Conservation (phyloP, 1,140 invertebrate genomes). For the Aphelinus certus region DNA sequence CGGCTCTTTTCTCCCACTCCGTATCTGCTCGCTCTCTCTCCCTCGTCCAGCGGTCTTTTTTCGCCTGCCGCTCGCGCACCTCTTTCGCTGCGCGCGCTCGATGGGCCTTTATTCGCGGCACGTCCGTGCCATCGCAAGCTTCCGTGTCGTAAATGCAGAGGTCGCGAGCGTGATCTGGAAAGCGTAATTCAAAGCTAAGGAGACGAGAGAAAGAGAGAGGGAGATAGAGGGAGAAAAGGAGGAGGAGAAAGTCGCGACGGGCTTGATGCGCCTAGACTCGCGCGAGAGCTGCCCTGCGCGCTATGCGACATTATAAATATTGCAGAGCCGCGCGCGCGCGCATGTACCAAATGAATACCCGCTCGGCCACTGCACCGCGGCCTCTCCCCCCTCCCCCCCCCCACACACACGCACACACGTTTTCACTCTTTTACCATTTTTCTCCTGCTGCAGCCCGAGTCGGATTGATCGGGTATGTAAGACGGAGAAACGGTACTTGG, state of each 20-base stretch:
- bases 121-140: slow-evolving; percentile 35
- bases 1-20: not conserved
- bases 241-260: not conserved
- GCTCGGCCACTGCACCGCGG: too few species aligned
- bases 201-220: slow-evolving; percentile 2
- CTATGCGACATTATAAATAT: slow-evolving; percentile 33
- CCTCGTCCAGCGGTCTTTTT: not conserved
- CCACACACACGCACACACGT: too few species aligned
- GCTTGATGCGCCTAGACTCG: too few species aligned
- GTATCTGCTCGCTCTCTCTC: not conserved
- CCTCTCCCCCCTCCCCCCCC: too few species aligned
- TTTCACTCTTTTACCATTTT: too few species aligned
- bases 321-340: not conserved
- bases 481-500: too few species aligned
- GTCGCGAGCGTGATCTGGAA: slow-evolving; percentile 35
- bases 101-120: slow-evolving; percentile 27
- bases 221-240: not conserved
- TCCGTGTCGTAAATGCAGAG: slow-evolving; percentile 41
- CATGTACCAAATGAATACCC: too few species aligned
- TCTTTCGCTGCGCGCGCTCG: too few species aligned
- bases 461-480: too few species aligned
- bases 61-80: not conserved
- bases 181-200: slow-evolving; percentile 26
- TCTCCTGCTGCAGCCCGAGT: too few species aligned
- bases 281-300: not conserved